A percentile compares a stretch with the other conserved stretches of the same genome.
These are phyloP conservation scores for Pterostichus madidus DNA, from an alignment of 2,888 invertebrate species.

Conservation along the genomic window DNA sequence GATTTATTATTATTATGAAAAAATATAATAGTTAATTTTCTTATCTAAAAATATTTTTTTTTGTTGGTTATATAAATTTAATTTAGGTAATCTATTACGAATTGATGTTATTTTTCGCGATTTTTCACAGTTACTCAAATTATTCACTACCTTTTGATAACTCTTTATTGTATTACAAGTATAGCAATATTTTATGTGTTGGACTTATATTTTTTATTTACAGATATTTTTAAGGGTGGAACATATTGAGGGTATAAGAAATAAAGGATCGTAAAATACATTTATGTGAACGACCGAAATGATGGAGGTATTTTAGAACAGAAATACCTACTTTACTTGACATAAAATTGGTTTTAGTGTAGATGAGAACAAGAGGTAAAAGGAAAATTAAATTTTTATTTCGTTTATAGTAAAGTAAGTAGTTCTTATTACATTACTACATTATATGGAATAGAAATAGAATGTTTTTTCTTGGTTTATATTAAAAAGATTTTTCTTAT, in stretches of 20 bases:
- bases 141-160: too few relatives aligned
- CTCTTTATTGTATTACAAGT: background rate
- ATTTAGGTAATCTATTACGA: too few relatives aligned
- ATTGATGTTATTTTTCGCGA: too few relatives aligned
- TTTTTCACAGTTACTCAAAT: background rate
- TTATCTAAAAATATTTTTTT: too few relatives aligned
- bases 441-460: too few relatives aligned
- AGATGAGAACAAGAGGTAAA: background rate
- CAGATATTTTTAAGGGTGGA: background rate
- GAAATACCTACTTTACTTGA: background rate
- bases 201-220: background rate
- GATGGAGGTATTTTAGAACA: background rate
- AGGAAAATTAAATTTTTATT: background rate
- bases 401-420: background rate
- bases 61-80: too few relatives aligned
- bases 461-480: too few relatives aligned
- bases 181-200: background rate
- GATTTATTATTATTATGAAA: too few relatives aligned
- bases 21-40: too few relatives aligned
- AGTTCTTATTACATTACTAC: too few relatives aligned
- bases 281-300: constrained; percentile 3
- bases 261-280: background rate
- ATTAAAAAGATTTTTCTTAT: too few relatives aligned
- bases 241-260: background rate
- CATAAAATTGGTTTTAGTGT: background rate